A percentile compares a stretch with the other conserved stretches of the same genome.
phyloP scores from a whole-genome alignment of 2,113 vertebrate species.

The Lichenostomus cassidix region DNA sequence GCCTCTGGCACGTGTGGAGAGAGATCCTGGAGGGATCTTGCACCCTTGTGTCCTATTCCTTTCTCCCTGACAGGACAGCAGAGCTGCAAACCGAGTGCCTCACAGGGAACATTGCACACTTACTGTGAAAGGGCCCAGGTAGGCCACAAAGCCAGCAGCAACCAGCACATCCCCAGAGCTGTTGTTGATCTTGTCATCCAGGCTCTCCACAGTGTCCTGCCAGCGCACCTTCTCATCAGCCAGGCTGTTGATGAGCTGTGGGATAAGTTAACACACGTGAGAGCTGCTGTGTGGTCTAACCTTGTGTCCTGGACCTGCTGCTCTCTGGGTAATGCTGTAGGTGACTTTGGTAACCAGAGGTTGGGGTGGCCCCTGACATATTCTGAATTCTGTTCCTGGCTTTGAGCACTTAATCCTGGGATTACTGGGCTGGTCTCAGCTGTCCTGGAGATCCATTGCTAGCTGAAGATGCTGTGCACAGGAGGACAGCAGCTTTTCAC shows the following conservation, averaged over 20 bases:
- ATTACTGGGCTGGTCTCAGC: not conserved
- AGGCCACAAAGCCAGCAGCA: constrained; percentile 86
- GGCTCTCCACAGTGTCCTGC: constrained; percentile 82
- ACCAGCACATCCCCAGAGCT: constrained; percentile 84
- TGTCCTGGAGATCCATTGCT: not conserved
- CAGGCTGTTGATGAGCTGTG: constrained; percentile 86
- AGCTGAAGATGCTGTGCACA: not conserved
- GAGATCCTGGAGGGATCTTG: not conserved
- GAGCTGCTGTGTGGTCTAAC: not conserved
- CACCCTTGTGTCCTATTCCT: not conserved
- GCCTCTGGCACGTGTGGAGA: not conserved
- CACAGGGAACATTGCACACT: not conserved
- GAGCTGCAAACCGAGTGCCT: not conserved
- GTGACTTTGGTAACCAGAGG: not conserved
- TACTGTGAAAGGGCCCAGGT: constrained; percentile 93
- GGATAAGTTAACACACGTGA: not conserved
- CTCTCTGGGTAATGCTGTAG: not conserved
- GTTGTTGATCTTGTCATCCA: constrained; percentile 85
- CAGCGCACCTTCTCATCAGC: constrained; percentile 89
- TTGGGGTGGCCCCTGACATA: not conserved
- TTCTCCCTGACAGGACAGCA: not conserved
- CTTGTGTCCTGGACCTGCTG: not conserved
- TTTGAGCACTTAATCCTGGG: not conserved
- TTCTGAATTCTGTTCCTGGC: not conserved
- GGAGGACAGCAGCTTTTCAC: not conserved